Base-by-base conservation (phyloP, 2,797 vertebrate species). In the Pristis pectinata region DNA sequence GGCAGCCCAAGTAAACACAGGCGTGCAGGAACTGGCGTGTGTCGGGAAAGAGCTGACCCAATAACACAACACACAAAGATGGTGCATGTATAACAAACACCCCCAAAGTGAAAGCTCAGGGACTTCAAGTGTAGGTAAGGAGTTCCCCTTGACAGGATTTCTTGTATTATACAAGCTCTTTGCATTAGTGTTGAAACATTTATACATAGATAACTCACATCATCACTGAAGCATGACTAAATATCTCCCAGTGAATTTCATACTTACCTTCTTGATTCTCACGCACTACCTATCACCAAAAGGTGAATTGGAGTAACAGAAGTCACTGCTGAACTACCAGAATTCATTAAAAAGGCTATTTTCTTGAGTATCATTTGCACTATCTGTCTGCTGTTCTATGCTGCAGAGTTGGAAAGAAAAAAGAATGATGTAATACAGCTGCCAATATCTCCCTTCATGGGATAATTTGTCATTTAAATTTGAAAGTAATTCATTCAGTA, bases 401-500 rank as follows among this genome's bases (percentile, higher is more conserved):
- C 53, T 27, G 30, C 56, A 53, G 41, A 49, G 44, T 24, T 49
- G 7, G 24, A 59, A 3, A 56, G 53, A 59, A 34, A 5, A 87
- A 56, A 76, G 72, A 76, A n/a, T 56, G 53, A 56, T 34, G 13
- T 34, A 56, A 85, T 44, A 83, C 10, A 85, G 27, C 24, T 56
- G 44, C 27, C 82, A 85, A 85, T 56, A 34, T 15, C 27, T 56
- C 24, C 27, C 53, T 61, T n/a, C 34, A n/a, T 6, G 17, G 53
- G 56, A 30, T 59, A 61, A 87, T 87, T 59, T 87, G 56, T 87
- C 27, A 87, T 59, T 87, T 59, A 87, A 87, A 61, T 87, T 56
- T 87, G 10, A 87, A 59, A 61, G 13, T 61, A 59, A 87, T 61
- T 87, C 83, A 87, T 87, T 61, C 83, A 61, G 83, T 30, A n/a